phyloP scores from a whole-genome alignment of 2,113 vertebrate species.

The Gambusia affinis region DNA sequence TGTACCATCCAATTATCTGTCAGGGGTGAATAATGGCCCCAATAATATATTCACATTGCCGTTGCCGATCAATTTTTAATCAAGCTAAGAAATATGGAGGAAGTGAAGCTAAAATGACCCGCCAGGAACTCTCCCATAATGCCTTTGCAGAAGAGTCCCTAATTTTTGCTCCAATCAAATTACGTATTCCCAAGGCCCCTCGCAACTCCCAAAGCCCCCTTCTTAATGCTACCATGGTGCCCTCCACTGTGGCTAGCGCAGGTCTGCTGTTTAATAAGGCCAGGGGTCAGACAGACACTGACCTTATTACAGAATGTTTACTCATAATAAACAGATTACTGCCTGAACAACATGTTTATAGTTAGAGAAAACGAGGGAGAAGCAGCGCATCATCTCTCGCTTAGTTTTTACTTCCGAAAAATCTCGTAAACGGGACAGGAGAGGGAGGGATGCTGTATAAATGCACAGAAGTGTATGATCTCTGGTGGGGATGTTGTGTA shows the following conservation, averaged over 20 bases:
- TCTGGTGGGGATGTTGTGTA: neutral
- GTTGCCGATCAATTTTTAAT: slow-evolving; percentile 99
- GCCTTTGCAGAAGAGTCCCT: slow-evolving; percentile 89
- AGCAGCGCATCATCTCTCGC: neutral
- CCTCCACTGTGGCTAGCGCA: slow-evolving; percentile 87
- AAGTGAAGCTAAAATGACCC: slow-evolving; percentile 98
- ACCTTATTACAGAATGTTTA: slow-evolving; percentile 87
- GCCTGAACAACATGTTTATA: slow-evolving; percentile 72
- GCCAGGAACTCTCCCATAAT: slow-evolving; percentile 89
- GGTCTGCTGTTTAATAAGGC: slow-evolving; percentile 84
- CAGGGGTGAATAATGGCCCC: slow-evolving; percentile 97
- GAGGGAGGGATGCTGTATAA: neutral
- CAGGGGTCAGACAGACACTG: slow-evolving; percentile 82
- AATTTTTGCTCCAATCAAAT: slow-evolving; percentile 98
- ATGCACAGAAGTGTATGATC: neutral
- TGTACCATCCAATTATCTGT: slow-evolving; percentile 97
- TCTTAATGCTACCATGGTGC: slow-evolving; percentile 79
- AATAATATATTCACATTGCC: slow-evolving; percentile 99
- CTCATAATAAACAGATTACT: slow-evolving; percentile 92
- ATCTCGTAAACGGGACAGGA: neutral
- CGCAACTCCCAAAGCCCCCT: slow-evolving; percentile 1
- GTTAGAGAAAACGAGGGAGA: slow-evolving; percentile 5
- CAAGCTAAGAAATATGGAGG: slow-evolving; percentile 99
- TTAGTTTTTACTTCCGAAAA: neutral
- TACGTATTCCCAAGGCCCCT: slow-evolving; percentile 82